Evolutionary conservation across 2,113 vertebrate species (phyloP).

Genomic region (Tylochromis polylepis): DNA sequence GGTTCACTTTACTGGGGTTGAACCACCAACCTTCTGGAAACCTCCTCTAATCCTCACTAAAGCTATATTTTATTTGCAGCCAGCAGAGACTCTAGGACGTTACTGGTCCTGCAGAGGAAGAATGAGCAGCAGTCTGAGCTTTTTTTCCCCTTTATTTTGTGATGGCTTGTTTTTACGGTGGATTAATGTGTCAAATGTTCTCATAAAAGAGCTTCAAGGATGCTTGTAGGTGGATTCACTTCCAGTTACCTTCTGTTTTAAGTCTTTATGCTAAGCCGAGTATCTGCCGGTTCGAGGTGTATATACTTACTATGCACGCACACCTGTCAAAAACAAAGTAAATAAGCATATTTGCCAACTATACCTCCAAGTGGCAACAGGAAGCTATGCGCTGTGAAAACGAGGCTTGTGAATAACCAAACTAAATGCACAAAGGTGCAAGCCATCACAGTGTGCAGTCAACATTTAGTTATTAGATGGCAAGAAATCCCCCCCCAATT

Average conservation of each 20-base stretch:
- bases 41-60: neutral
- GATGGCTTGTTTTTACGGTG: neutral
- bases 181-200: neutral
- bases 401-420: neutral
- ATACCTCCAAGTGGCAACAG: neutral
- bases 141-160: neutral
- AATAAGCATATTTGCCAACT: neutral
- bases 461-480: neutral
- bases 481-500: neutral
- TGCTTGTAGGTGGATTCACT: neutral
- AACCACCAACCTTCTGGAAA: neutral
- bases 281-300: neutral
- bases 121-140: neutral
- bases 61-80: neutral
- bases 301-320: accelerated
- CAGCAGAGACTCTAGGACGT: neutral
- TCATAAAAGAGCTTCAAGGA: neutral
- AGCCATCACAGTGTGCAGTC: neutral
- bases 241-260: neutral
- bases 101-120: neutral
- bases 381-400: neutral
- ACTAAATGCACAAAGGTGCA: neutral
- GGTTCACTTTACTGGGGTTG: neutral
- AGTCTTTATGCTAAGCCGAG: neutral
- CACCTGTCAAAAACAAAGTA: neutral